Evolutionary conservation across 2,113 vertebrate genomes (phyloP), one percentile per base, ranked within the genome.

Genomic region (Alces alces): DNA sequence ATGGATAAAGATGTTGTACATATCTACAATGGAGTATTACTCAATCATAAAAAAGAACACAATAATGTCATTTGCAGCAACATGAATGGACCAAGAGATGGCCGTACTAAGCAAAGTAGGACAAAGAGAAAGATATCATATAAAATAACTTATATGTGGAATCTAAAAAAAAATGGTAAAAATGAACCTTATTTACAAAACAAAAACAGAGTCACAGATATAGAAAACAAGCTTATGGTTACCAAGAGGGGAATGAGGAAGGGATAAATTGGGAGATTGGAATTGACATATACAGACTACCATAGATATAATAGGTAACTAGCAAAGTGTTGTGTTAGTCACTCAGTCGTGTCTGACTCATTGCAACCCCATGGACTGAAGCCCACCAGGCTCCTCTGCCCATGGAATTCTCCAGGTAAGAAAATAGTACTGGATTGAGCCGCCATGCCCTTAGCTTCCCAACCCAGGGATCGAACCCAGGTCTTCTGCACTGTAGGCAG

Each of bases 361-460:
- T 6, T 70, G n/a, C n/a, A 70, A 36, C 9, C 19, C 19, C 66
- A 21, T 70, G 66, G n/a, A 36, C 66, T 70, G 17, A 9, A 70
- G n/a, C 17, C n/a, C 19, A 36, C 66, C n/a, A 70, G 19, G 19
- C n/a, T 70, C n/a, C n/a, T 23, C 66, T 70, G 66, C 39, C 66
- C n/a, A 6, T 70, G 66, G n/a, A 70, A 39, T 23, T 70, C 19
- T 70, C 19, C n/a, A 23, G 19, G 66, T 39, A 70, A 70, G n/a
- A 70, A 70, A 70, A 70, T 70, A 70, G 39, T 70, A 39, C 66
- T 70, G 19, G n/a, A 70, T 10, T 70, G n/a, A 2, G n/a, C n/a
- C 0, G 0, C n/a, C 66, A 70, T 70, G 19, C 19, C 66, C 5
- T 70, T 39, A 70, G 19, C 9, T 70, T 70, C n/a, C 5, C 19